Base-by-base conservation (phyloP, 2,113 vertebrate species). In the Sula dactylatra region DNA sequence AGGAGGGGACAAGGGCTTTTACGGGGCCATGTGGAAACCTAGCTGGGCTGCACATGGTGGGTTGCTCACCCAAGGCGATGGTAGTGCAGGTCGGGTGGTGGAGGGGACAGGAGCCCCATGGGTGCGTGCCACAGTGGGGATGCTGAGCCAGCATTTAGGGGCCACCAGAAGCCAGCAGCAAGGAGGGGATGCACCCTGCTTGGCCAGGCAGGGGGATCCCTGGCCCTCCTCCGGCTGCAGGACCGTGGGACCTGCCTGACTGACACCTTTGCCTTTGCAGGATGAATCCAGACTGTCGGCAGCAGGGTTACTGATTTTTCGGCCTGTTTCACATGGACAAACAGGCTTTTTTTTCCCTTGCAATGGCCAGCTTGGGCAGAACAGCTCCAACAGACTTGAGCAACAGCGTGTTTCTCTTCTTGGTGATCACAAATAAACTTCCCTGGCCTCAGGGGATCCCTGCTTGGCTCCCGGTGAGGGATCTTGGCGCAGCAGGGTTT, bases 31-130 rank as follows among this genome's bases (percentile, higher is more conserved):
- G 49, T 14, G 42, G 42, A 27, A 55, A 64, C 44, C 58, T 12
- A 4, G 80, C 34, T 11, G 65, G 62, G 72, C 58, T 18, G 16
- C 21, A 72, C 47, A 3, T 3, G 24, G 20, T 16, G 62, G 9
- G 20, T 32, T 44, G 31, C 81, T 45, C 14, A 1, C 32, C 32
- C 17, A 4, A 34, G 27, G 65, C 2, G 3, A 18, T 7, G 59
- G 59, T 16, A 16, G 19, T 1, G 3, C 0, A 1, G 15, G 10
- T 10, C 2, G 10, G 27, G 3, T 20, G 27, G 22, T 26, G 32
- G 8, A 62, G 10, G 22, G 40, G 31, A 26, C 4, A 1, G 32
- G 24, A 55, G 20, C 17, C 19, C 54, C 7, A 5, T 9, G n/a
- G 42, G 25, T 4, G 4, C 6, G 1, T 9, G 4, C 22, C 10